Conservation (phyloP, 2,797 vertebrate species). For the Clamator glandarius region DNA sequence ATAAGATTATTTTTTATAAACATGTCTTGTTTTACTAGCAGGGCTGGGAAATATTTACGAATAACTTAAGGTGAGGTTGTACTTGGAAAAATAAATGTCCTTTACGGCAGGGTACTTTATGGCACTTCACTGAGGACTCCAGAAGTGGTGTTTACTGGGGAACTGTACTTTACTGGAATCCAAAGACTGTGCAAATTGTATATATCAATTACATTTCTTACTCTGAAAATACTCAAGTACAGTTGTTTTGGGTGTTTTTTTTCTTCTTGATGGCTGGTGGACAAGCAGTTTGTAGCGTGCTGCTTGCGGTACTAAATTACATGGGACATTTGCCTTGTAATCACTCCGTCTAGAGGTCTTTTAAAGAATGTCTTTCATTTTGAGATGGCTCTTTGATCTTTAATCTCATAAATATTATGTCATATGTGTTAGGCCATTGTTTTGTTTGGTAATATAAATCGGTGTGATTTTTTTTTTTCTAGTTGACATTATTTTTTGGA, state of each 20-base stretch:
- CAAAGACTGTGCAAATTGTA: not conserved
- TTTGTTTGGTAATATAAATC: not conserved
- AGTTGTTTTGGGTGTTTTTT: not conserved
- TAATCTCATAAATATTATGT: not conserved
- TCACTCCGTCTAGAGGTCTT: not conserved
- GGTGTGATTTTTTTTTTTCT: not conserved
- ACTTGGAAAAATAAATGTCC: slow-evolving; percentile 7
- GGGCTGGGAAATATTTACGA: slow-evolving; percentile 1
- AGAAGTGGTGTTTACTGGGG: not conserved
- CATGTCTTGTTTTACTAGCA: slow-evolving; percentile 11
- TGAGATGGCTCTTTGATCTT: not conserved
- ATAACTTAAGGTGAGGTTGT: not conserved
- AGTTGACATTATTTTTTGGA: not conserved
- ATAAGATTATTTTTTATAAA: not conserved
- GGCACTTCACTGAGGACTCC: not conserved
- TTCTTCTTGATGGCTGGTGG: not conserved
- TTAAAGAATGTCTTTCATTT: not conserved
- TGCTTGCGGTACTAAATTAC: not conserved
- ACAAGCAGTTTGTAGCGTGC: not conserved
- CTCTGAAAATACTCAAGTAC: not conserved
- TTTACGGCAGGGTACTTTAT: not conserved
- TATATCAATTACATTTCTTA: not conserved
- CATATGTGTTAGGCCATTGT: not conserved
- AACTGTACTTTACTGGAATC: not conserved
- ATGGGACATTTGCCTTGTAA: not conserved